Percentiles rank a stretch among this genome's conserved stretches.
phyloP scores from a whole-genome alignment of 2,888 invertebrate species.

The Mesorhabditis belari region DNA sequence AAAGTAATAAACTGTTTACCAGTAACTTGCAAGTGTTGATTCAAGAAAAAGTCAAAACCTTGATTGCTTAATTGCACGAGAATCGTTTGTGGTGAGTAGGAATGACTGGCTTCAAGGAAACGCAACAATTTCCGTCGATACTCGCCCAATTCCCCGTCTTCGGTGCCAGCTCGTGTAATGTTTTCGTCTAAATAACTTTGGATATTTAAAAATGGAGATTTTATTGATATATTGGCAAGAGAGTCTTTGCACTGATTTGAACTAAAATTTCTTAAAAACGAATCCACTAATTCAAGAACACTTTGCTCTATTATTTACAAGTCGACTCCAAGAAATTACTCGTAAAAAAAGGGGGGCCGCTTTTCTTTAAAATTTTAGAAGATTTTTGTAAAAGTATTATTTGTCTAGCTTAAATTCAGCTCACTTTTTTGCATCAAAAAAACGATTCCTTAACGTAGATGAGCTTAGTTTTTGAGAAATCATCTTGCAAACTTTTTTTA shows the following conservation, averaged over 20 bases:
- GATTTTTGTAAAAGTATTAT: neutral
- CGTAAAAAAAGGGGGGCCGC: neutral
- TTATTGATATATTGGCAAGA: neutral
- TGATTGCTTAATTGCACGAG: slow-evolving; percentile 36
- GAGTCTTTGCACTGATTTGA: neutral
- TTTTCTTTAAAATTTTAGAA: neutral
- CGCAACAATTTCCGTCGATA: slow-evolving; percentile 62
- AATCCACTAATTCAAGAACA: too few relatives aligned
- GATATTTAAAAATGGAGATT: neutral
- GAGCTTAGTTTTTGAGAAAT: neutral
- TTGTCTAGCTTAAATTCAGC: neutral
- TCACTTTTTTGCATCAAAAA: too few relatives aligned
- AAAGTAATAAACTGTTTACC: neutral
- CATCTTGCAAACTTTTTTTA: too few relatives aligned
- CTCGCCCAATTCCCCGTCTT: slow-evolving; percentile 60
- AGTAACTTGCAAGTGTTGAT: neutral
- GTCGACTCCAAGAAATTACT: too few relatives aligned
- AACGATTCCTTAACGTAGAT: neutral
- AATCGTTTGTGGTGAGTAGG: slow-evolving; percentile 40
- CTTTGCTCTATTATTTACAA: too few relatives aligned
- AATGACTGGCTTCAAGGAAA: slow-evolving; percentile 34
- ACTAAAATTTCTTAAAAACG: too few relatives aligned
- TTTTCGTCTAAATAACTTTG: slow-evolving; percentile 50
- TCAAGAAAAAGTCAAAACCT: slow-evolving; percentile 6
- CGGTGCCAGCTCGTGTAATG: slow-evolving; percentile 54